Conservation (phyloP, 2,888 invertebrate species). For the Barypeithes pellucidus region DNA sequence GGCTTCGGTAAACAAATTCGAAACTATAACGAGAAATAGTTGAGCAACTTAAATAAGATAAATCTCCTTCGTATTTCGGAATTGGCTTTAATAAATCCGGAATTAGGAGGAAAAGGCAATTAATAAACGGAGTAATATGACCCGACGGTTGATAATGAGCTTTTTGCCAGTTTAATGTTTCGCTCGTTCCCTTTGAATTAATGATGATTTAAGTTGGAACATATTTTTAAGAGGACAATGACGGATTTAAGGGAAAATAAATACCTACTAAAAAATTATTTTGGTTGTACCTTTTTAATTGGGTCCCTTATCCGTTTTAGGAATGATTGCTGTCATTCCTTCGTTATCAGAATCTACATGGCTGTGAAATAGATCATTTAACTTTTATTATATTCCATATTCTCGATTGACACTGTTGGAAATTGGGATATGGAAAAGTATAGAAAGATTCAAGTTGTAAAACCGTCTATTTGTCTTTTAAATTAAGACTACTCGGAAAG, state of each 20-base stretch:
- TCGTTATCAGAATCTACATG: too few species aligned
- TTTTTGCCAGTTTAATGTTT: constrained; percentile 35
- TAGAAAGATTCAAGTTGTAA: too few species aligned
- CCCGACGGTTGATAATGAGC: constrained; percentile 30
- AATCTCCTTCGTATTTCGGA: constrained; percentile 16
- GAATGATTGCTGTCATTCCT: too few species aligned
- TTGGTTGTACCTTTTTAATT: too few species aligned
- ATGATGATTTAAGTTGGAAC: constrained; percentile 29
- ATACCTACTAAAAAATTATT: neutral
- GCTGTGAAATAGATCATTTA: too few species aligned
- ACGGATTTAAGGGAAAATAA: neutral
- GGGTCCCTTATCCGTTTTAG: too few species aligned
- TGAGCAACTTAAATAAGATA: constrained; percentile 26
- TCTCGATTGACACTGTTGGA: too few species aligned
- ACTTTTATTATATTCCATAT: too few species aligned
- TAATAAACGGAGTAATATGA: constrained; percentile 36
- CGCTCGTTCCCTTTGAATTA: constrained; percentile 14
- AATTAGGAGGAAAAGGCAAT: constrained; percentile 28
- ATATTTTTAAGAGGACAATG: constrained; percentile 8
- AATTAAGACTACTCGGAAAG: too few species aligned
- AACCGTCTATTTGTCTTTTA: too few species aligned
- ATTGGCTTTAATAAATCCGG: constrained; percentile 31
- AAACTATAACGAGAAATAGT: constrained; percentile 12
- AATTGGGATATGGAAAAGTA: too few species aligned
- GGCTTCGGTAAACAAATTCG: constrained; percentile 5